Conservation (phyloP, 2,797 vertebrate genomes). For the Echeneis naucrates region DNA sequence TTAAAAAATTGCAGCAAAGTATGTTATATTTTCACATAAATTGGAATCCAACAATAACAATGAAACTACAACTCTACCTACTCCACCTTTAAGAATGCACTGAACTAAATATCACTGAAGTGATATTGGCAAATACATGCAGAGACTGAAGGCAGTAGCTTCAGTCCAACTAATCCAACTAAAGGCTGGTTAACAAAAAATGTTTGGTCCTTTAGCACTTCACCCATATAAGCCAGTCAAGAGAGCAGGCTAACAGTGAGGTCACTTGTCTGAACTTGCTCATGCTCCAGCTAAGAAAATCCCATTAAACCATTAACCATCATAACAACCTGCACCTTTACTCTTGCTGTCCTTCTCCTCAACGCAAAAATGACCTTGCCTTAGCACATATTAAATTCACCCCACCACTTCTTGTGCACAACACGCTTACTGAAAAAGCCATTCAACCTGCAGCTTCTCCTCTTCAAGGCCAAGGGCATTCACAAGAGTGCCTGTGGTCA, state of each 20-base stretch:
- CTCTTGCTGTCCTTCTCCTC: conserved; percentile 30
- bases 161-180: conserved; percentile 32
- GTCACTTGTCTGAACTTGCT: conserved; percentile 48
- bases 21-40: too few species aligned
- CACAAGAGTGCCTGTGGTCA: conserved; percentile 33
- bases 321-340: conserved; percentile 58
- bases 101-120: too few species aligned
- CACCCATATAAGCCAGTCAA: conserved; percentile 51
- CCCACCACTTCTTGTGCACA: conserved; percentile 47
- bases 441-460: conserved; percentile 62
- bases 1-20: not conserved
- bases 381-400: conserved; percentile 60
- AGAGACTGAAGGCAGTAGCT: conserved; percentile 13
- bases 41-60: too few species aligned
- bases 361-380: conserved; percentile 58
- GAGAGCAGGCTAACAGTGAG: conserved; percentile 53
- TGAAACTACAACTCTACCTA: too few species aligned
- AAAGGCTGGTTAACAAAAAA: conserved; percentile 36
- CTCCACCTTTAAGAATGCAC: too few species aligned
- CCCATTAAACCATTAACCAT: conserved; percentile 46
- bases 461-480: conserved; percentile 59
- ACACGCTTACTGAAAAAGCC: conserved; percentile 54
- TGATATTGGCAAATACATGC: conserved; percentile 34
- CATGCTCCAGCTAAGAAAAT: conserved; percentile 35
- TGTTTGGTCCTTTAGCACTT: conserved; percentile 55